Evolutionary conservation across 2,888 invertebrate species (phyloP).

Genomic region (Drosophila anomalata): DNA sequence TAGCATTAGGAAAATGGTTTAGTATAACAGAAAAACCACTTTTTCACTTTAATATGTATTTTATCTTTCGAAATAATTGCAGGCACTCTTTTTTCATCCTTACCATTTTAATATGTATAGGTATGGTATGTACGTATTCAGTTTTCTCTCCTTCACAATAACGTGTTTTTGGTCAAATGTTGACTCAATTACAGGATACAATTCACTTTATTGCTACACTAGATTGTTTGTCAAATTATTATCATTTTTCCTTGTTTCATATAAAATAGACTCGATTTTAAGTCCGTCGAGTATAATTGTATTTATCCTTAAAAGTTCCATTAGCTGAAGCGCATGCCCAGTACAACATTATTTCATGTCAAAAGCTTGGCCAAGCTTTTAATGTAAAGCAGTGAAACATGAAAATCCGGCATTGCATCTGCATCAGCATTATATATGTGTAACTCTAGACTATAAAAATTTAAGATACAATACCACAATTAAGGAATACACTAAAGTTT

Average conservation of each 20-base stretch:
- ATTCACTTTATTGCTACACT: conserved; percentile 19
- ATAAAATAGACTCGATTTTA: conserved; percentile 62
- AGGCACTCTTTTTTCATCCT: conserved; percentile 36
- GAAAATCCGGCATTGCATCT: neutral
- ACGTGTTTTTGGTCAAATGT: conserved; percentile 27
- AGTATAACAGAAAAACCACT: neutral
- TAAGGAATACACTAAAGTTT: neutral
- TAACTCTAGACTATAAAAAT: neutral
- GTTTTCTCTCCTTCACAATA: conserved; percentile 12
- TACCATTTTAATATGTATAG: conserved; percentile 48
- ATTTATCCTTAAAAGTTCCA: conserved; percentile 72
- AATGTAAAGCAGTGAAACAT: conserved; percentile 3
- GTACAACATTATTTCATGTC: conserved; percentile 30
- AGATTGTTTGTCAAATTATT: conserved; percentile 31
- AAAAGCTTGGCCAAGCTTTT: conserved; percentile 59
- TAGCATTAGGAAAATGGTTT: neutral
- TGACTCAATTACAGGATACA: conserved; percentile 1
- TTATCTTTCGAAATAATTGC: neutral
- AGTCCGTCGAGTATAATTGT: conserved; percentile 72
- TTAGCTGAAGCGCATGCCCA: conserved; percentile 53
- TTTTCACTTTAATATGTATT: neutral
- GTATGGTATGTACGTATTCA: conserved; percentile 16
- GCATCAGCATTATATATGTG: neutral
- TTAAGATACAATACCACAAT: neutral
- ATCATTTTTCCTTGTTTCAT: conserved; percentile 49